A percentile compares a stretch with the other conserved stretches of the same genome.
phyloP scores from a whole-genome alignment of 2,888 invertebrate genomes.

The Linnaemya vulpina region DNA sequence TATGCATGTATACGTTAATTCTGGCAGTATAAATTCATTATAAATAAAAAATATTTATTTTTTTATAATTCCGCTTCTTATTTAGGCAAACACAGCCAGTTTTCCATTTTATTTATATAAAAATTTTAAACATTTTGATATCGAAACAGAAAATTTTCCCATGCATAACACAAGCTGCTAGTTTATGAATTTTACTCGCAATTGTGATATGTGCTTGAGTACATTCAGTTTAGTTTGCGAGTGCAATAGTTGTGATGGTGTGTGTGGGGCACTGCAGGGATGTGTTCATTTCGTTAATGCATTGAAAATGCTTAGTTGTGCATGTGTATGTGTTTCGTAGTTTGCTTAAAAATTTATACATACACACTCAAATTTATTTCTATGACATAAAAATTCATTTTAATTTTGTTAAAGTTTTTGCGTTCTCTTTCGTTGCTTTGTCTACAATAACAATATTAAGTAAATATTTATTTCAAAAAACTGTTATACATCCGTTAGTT shows the following conservation, averaged over 20 bases:
- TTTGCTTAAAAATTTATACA: neutral
- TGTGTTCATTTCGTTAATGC: conserved; percentile 3
- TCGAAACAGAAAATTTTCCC: conserved; percentile 27
- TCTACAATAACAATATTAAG: conserved; percentile 47
- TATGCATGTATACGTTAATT: neutral
- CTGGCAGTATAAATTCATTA: neutral
- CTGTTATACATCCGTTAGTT: conserved; percentile 42
- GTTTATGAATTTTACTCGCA: conserved; percentile 27
- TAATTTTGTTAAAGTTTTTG: conserved; percentile 40
- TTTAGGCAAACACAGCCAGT: conserved; percentile 14
- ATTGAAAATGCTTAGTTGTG: neutral
- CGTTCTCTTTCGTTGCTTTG: conserved; percentile 10
- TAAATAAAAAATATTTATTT: too few relatives aligned
- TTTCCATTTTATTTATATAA: neutral
- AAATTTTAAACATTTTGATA: conserved; percentile 29
- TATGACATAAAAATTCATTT: conserved; percentile 43
- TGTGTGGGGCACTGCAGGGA: neutral
- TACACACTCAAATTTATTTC: neutral
- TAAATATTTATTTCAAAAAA: conserved; percentile 58
- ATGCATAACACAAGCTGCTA: conserved; percentile 12
- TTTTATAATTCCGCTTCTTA: conserved; percentile 7
- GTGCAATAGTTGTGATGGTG: neutral
- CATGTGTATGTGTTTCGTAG: neutral
- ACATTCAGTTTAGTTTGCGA: neutral
- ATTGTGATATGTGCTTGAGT: neutral